Evolutionary conservation across 1,140 invertebrate species (phyloP).

Genomic region (Drosophila repleta): DNA sequence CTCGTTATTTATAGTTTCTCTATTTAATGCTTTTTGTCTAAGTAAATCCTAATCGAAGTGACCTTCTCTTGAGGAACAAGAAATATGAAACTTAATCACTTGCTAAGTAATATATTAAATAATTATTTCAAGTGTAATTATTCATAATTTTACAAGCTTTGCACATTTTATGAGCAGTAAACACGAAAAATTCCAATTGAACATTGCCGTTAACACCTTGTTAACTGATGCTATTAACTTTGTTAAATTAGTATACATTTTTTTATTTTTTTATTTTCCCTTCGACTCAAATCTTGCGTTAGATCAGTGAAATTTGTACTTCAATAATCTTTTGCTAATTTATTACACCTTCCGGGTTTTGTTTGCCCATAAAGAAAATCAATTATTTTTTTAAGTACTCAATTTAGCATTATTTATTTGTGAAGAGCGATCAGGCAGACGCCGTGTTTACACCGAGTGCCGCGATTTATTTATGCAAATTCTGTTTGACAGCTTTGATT

Average conservation of each 20-base stretch:
- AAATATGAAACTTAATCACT: not conserved
- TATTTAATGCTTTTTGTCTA: not conserved
- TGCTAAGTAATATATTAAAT: not conserved
- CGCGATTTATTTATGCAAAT: not conserved
- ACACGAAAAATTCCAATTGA: constrained; percentile 6
- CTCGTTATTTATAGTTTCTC: no score
- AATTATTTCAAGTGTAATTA: not conserved
- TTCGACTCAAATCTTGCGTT: constrained; percentile 23
- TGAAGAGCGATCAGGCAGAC: not conserved
- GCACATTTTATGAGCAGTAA: no score
- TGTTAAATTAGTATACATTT: not conserved
- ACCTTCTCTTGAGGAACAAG: not conserved
- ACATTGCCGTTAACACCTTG: constrained; percentile 9
- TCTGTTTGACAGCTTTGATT: constrained; percentile 9
- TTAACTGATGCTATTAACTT: not conserved
- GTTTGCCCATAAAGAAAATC: not conserved
- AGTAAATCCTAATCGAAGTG: not conserved
- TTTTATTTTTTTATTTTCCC: not conserved
- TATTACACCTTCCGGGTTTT: no score
- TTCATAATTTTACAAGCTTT: no score
- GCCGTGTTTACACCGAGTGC: not conserved
- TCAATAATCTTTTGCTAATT: no score
- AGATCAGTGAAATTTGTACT: constrained; percentile 16
- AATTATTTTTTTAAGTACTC: constrained; percentile 1
- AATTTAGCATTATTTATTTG: not conserved